A percentile compares a stretch with the other conserved stretches of the same genome.
Evolutionary conservation across 2,888 invertebrate genomes (phyloP).

Genomic region (Ectemnius continuus): DNA sequence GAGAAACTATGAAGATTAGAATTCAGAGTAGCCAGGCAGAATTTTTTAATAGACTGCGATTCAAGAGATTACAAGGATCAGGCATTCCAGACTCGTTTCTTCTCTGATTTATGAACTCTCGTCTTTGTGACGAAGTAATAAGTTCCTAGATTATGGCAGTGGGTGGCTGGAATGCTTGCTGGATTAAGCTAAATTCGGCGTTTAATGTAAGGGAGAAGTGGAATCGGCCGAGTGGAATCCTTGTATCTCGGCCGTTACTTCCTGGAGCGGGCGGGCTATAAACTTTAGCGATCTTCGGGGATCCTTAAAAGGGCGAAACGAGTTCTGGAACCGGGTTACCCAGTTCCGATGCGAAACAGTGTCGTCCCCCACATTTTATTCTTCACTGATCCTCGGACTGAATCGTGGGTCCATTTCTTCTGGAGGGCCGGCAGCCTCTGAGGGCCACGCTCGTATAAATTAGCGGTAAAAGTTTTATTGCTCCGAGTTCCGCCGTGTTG

Average conservation of each 20-base stretch:
- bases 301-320: constrained; percentile 62
- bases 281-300: constrained; percentile 31
- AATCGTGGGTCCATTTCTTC: not conserved
- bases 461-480: constrained; percentile 4
- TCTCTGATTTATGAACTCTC: constrained; percentile 1
- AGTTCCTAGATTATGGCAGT: constrained; percentile 6
- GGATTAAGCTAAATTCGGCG: too few relatives aligned
- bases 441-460: not conserved
- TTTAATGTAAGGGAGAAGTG: not conserved
- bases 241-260: constrained; percentile 23
- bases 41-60: too few relatives aligned
- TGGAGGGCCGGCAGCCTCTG: not conserved
- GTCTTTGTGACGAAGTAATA: constrained; percentile 3
- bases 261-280: constrained; percentile 45
- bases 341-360: constrained; percentile 53
- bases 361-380: constrained; percentile 42
- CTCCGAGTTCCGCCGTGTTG: not conserved
- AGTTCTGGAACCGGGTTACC: constrained; percentile 72
- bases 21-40: too few relatives aligned
- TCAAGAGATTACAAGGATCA: not conserved
- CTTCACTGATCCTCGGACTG: constrained; percentile 30
- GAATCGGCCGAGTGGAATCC: constrained; percentile 15
- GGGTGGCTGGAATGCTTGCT: not conserved
- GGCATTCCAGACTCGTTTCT: not conserved
- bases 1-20: too few relatives aligned